Conservation (phyloP, 2,113 vertebrate genomes). For the Cyphomyrus discorhynchus region DNA sequence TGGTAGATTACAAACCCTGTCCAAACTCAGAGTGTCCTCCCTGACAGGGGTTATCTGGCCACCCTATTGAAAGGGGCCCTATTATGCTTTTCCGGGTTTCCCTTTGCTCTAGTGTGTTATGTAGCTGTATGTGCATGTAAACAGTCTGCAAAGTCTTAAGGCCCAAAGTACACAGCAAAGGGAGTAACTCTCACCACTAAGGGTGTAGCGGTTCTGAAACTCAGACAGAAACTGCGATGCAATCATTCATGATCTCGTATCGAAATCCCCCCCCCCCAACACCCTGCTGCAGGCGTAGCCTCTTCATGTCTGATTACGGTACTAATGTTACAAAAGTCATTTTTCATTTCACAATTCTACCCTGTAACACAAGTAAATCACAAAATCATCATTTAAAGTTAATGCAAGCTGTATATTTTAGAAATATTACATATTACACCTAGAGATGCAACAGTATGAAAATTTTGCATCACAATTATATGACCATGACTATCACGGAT, state of each 20-base stretch:
- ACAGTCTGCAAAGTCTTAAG: neutral
- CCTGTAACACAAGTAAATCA: neutral
- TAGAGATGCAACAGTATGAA: neutral
- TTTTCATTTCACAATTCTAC: neutral
- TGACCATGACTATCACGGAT: neutral
- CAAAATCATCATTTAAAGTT: neutral
- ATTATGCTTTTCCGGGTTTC: neutral
- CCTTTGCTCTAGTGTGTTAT: neutral
- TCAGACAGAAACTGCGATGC: neutral
- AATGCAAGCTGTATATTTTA: neutral
- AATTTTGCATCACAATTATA: neutral
- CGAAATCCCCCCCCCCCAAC: neutral
- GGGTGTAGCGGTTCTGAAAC: neutral
- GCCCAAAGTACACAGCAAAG: neutral
- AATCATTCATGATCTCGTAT: neutral
- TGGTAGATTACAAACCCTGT: neutral
- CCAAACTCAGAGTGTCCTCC: neutral
- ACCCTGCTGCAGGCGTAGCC: neutral
- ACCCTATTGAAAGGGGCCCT: neutral
- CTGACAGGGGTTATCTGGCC: neutral
- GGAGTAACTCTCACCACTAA: neutral
- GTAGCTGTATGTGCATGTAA: neutral
- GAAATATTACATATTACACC: neutral
- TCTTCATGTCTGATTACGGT: neutral
- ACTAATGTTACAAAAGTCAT: neutral